Percentiles rank a stretch among this genome's conserved stretches.
phyloP scores from a whole-genome alignment of 2,113 vertebrate species.

The Rhagologus leucostigma region DNA sequence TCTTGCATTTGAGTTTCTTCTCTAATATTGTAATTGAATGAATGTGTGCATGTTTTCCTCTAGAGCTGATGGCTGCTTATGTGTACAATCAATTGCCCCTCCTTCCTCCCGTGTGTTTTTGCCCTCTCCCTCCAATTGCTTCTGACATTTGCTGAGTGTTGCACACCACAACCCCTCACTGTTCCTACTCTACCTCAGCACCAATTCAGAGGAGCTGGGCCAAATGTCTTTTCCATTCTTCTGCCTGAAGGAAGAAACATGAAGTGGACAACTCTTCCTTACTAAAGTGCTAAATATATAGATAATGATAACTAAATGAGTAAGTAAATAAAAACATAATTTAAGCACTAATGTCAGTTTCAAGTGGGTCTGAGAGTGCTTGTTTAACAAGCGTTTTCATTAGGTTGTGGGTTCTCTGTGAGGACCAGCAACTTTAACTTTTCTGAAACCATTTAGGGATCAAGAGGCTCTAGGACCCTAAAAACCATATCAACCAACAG shows the following conservation, averaged over 20 bases:
- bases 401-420: neutral
- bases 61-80: neutral
- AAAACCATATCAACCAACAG: neutral
- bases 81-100: neutral
- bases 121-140: neutral
- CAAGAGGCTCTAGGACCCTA: neutral
- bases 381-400: neutral
- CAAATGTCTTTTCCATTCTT: neutral
- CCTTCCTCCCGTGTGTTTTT: neutral
- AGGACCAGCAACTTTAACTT: neutral
- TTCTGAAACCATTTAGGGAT: neutral
- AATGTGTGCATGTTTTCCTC: neutral
- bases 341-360: neutral
- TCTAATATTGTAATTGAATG: neutral
- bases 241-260: neutral
- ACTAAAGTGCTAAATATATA: fast-evolving
- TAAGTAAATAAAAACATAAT: neutral
- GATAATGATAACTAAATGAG: neutral
- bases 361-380: neutral
- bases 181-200: neutral
- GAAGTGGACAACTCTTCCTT: neutral
- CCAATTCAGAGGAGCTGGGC: neutral
- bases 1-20: neutral
- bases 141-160: neutral
- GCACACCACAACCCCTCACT: neutral